Conservation (phyloP, 2,888 invertebrate genomes). For the Drosophila pegasa region DNA sequence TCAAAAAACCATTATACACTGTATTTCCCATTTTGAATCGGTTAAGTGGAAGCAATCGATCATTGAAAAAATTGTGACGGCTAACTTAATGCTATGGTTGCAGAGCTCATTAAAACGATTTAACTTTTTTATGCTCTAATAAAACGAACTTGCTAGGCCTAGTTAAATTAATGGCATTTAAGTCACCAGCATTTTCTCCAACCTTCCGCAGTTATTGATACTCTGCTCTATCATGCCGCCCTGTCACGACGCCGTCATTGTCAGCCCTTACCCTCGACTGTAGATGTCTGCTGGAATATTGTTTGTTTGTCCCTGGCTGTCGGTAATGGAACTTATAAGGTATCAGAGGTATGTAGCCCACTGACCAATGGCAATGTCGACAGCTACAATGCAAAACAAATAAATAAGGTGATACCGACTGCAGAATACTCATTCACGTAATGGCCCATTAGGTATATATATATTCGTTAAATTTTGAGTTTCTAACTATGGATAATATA, state of each 20-base stretch:
- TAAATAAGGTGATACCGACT: too few relatives aligned
- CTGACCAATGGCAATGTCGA: constrained; percentile 32
- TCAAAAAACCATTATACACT: too few relatives aligned
- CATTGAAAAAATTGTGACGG: background rate
- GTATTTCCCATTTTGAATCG: too few relatives aligned
- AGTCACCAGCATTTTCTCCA: background rate
- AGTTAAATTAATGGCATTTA: constrained; percentile 10
- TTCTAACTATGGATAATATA: too few relatives aligned
- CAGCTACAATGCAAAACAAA: constrained; percentile 13
- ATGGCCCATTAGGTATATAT: too few relatives aligned
- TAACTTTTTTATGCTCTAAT: background rate
- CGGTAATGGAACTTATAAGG: constrained; percentile 70
- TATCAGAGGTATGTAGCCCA: constrained; percentile 53
- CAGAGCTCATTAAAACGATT: constrained; percentile 4
- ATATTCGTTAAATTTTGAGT: too few relatives aligned
- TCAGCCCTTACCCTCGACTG: constrained; percentile 1
- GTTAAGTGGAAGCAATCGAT: too few relatives aligned
- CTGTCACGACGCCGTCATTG: background rate
- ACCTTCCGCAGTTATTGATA: background rate
- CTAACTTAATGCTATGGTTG: constrained; percentile 6
- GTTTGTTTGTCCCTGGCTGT: constrained; percentile 40
- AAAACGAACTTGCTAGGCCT: background rate
- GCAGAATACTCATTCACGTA: too few relatives aligned
- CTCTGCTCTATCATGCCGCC: background rate
- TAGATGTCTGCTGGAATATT: constrained; percentile 13